Conservation (phyloP, 2,113 vertebrate species). For the Sphyrna mokarran region DNA sequence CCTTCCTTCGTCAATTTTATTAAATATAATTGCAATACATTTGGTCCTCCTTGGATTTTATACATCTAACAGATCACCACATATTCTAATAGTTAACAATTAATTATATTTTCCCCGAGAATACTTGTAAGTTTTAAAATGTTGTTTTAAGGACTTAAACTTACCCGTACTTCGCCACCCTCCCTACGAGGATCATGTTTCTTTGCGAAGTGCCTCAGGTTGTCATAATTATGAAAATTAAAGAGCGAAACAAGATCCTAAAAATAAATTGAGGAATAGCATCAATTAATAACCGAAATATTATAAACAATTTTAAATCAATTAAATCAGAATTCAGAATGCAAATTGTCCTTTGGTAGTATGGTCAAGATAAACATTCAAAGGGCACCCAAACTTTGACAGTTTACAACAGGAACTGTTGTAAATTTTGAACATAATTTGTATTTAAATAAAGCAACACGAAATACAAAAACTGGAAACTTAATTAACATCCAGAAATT, state of each 20-base stretch:
- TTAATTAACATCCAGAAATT: background rate
- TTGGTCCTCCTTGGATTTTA: background rate
- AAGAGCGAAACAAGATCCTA: conserved; percentile 91
- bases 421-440: background rate
- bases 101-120: background rate
- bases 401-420: background rate
- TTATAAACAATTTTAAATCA: background rate
- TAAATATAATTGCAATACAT: background rate
- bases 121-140: background rate
- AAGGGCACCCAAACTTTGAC: background rate
- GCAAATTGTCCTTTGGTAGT: background rate
- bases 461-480: background rate
- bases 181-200: conserved; percentile 95
- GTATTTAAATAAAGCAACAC: background rate
- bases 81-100: background rate
- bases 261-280: conserved; percentile 35
- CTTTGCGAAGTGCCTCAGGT: conserved; percentile 95
- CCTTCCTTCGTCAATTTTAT: too few species aligned
- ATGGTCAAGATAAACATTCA: background rate
- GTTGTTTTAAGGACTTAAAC: conserved; percentile 44
- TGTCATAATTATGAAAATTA: conserved; percentile 99
- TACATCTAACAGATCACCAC: background rate
- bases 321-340: background rate
- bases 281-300: background rate
- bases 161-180: conserved; percentile 95